A percentile compares a stretch with the other conserved stretches of the same genome.
phyloP scores from a whole-genome alignment of 2,888 invertebrate genomes.

The Cheiracanthium punctorium region DNA sequence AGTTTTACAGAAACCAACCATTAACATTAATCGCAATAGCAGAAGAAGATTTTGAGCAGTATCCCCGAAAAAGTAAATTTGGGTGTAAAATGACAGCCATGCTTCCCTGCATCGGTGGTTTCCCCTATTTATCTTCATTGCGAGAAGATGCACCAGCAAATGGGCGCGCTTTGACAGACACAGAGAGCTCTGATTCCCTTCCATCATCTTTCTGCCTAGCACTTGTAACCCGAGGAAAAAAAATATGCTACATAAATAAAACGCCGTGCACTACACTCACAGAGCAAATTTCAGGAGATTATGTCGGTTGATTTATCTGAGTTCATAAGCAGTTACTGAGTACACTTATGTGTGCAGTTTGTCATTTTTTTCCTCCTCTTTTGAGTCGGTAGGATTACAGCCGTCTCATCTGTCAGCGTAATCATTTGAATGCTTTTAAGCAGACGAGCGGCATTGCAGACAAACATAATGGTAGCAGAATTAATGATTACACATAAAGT shows the following conservation, averaged over 20 bases:
- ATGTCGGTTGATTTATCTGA: neutral
- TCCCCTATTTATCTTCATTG: neutral
- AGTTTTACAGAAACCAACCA: too few relatives aligned
- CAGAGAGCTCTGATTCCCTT: neutral
- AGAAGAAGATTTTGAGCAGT: neutral
- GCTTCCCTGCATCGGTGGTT: neutral
- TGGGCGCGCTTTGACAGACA: neutral
- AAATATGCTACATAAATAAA: neutral
- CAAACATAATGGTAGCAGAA: too few relatives aligned
- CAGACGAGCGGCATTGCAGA: too few relatives aligned
- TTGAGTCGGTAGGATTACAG: too few relatives aligned
- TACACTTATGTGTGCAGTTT: neutral
- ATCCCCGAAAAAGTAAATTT: neutral
- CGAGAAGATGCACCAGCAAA: neutral
- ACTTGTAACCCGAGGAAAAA: neutral
- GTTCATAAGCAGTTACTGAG: neutral
- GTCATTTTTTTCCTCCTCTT: too few relatives aligned
- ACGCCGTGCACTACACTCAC: neutral
- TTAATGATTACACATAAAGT: too few relatives aligned
- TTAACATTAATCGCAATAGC: too few relatives aligned
- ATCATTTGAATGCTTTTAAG: too few relatives aligned
- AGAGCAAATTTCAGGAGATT: neutral
- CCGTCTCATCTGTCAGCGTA: too few relatives aligned
- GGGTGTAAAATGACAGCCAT: neutral
- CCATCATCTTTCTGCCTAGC: neutral